Percentiles rank a stretch among this genome's conserved stretches.
Conservation (phyloP, 2,797 vertebrate genomes). For the Falco columbarius region DNA sequence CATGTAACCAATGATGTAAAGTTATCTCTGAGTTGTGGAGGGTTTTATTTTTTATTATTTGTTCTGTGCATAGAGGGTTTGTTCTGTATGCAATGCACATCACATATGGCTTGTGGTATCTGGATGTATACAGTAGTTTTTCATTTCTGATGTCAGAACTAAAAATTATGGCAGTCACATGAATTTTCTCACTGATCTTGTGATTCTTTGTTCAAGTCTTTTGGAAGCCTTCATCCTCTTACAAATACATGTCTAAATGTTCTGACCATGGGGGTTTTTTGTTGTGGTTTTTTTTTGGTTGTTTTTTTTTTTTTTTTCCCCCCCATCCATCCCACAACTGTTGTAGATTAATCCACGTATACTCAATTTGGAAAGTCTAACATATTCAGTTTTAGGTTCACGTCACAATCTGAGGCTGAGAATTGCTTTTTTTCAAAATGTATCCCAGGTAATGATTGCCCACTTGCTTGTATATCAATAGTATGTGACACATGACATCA, state of each 20-base stretch:
- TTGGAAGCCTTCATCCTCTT: not conserved
- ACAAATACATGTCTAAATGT: not conserved
- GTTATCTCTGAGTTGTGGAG: not conserved
- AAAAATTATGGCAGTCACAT: rapidly evolving
- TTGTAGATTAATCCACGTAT: not conserved
- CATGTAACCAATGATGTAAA: not conserved
- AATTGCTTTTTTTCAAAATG: not conserved
- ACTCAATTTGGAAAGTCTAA: not conserved
- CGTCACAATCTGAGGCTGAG: not conserved
- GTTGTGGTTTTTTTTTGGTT: too few relatives aligned
- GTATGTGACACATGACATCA: not conserved
- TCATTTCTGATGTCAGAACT: not conserved
- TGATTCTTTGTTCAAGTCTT: not conserved
- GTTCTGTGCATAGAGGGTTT: not conserved
- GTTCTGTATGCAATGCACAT: not conserved
- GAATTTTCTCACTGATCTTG: not conserved
- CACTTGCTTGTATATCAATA: not conserved
- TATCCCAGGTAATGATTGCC: not conserved
- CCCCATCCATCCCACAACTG: not conserved
- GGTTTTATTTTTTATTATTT: rapidly evolving
- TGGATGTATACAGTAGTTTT: not conserved
- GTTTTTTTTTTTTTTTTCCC: rapidly evolving
- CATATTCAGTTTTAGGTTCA: not conserved
- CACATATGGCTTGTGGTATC: not conserved
- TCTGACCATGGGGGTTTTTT: not conserved